A percentile compares a stretch with the other conserved stretches of the same genome.
Conservation (phyloP, 2,888 invertebrate species). For the Plagodis dolabraria region DNA sequence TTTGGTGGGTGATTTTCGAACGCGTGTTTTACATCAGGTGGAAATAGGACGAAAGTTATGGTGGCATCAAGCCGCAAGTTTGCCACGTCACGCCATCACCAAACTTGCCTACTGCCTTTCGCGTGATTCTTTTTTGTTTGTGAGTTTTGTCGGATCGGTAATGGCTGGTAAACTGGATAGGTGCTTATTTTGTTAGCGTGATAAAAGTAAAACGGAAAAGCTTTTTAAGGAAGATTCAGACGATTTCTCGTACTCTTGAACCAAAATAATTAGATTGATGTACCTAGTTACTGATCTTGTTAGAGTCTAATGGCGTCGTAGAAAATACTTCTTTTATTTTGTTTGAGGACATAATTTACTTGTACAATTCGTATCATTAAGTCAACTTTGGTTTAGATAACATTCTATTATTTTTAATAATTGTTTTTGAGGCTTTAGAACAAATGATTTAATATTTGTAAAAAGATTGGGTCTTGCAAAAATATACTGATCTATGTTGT, state of each 20-base stretch:
- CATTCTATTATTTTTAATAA: too few relatives aligned
- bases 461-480: too few relatives aligned
- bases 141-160: constrained; percentile 39
- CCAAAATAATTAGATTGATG: constrained; percentile 1
- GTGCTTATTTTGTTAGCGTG: constrained; percentile 36
- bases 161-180: constrained; percentile 46
- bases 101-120: constrained; percentile 39
- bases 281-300: not conserved
- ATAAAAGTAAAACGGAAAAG: constrained; percentile 21
- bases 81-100: constrained; percentile 49
- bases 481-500: too few relatives aligned
- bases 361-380: too few relatives aligned
- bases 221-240: not conserved
- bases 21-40: constrained; percentile 37
- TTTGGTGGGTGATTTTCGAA: constrained; percentile 48
- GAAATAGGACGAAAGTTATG: constrained; percentile 50
- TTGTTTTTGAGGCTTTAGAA: too few relatives aligned
- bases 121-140: constrained; percentile 53
- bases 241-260: not conserved
- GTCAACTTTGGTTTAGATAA: too few relatives aligned
- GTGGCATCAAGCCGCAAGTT: constrained; percentile 43
- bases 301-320: not conserved
- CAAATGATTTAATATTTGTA: too few relatives aligned
- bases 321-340: too few relatives aligned
- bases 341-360: too few relatives aligned